Base-by-base conservation (phyloP, 2,888 invertebrate species). In the Phrixothrix hirtus region DNA sequence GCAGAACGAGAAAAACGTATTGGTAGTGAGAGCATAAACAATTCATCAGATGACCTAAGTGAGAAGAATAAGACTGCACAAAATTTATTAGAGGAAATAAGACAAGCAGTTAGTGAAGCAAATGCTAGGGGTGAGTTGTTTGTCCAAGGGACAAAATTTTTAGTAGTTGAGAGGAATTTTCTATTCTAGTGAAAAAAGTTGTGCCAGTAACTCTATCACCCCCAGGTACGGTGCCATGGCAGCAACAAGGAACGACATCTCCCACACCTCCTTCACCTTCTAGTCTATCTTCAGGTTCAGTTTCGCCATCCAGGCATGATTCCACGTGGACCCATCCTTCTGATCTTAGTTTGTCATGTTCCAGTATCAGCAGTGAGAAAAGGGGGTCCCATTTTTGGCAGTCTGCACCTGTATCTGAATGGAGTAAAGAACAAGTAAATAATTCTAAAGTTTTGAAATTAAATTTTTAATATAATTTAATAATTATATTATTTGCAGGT, bases 41-140 rank as follows among this genome's bases (percentile, higher is more conserved):
- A 83, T 70, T 84, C 84, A 47, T 83, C 82, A 45, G 84, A 85
- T 58, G 85, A 85, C 72, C 76, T 84, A 60, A 83, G 81, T 70
- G 75, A 74, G 44, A 75, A 67, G 79, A 79, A 75, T 79, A 79
- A 71, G 77, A 76, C 85, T 82, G 75, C 86, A 85, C 88, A 90
- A 78, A 87, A 89, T 72, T 82, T 92, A 63, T 86, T 91, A 61
- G 91, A 91, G 76, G 92, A 92, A 81, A 92, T 92, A 69, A 83
- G 90, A 58, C 89, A 89, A 76, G 91, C 92, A 65, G 92, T 92
- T 68, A 89, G 85, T 76, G 91, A 92, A 78, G 91, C 91, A 62
- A 91, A 89, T 79, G 89, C 89, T 59, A 83, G 89, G 87, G 90
- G 91, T 90, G 77, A 47, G 43, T 39, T 30, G 16, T 26, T 41